Conservation (phyloP, 2,888 invertebrate genomes). For the Sarcophaga caerulescens region DNA sequence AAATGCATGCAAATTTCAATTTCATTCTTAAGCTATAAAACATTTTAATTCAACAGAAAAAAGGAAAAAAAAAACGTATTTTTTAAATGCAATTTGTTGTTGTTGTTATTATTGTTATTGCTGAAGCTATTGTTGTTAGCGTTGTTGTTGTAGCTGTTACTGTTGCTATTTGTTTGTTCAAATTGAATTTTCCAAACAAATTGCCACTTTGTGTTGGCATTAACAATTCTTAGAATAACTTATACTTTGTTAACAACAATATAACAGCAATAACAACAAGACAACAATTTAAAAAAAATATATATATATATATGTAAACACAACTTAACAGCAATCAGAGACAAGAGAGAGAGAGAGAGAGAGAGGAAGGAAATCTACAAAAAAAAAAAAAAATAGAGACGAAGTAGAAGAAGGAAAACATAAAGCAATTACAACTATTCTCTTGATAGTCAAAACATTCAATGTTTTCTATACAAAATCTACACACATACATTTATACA, state of each 20-base stretch:
- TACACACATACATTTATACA: background rate
- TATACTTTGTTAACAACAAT: constrained; percentile 52
- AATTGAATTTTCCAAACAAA: constrained; percentile 71
- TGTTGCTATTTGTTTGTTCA: constrained; percentile 43
- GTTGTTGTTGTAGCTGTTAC: background rate
- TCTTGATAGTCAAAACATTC: constrained; percentile 62
- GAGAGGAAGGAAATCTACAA: constrained; percentile 15
- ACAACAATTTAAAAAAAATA: constrained; percentile 9
- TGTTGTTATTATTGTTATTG: background rate
- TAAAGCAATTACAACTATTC: constrained; percentile 68
- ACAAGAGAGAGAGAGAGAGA: constrained; percentile 11
- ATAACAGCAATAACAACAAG: constrained; percentile 24
- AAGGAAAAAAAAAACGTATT: too few species aligned
- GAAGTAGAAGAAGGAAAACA: constrained; percentile 52
- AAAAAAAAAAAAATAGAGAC: constrained; percentile 41
- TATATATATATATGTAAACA: background rate
- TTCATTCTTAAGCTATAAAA: constrained; percentile 9
- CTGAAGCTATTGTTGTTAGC: constrained; percentile 24
- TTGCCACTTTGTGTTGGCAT: constrained; percentile 70
- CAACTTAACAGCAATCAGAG: background rate
- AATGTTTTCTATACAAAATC: constrained; percentile 39
- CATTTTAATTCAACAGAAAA: background rate
- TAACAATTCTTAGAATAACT: constrained; percentile 66
- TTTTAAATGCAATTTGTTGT: too few species aligned
- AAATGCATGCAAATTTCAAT: constrained; percentile 37